Conservation (phyloP, 2,797 vertebrate species). For the Myotis daubentonii region DNA sequence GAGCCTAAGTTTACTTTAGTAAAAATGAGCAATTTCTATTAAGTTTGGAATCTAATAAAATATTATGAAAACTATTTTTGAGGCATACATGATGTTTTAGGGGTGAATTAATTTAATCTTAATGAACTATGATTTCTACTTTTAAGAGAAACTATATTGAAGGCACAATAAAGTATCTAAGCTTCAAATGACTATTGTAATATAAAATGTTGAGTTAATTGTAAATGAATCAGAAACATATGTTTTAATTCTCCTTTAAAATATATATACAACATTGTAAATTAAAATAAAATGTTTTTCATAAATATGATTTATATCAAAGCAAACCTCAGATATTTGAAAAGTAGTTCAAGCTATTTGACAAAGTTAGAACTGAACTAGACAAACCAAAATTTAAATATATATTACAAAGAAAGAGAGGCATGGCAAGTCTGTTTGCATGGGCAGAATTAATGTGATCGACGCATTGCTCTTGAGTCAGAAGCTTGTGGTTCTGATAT, state of each 20-base stretch:
- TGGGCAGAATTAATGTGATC: neutral
- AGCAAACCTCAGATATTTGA: slow-evolving; percentile 59
- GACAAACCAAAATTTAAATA: slow-evolving; percentile 2
- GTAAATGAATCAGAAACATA: slow-evolving; percentile 45
- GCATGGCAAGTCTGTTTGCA: neutral
- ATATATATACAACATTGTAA: slow-evolving; percentile 16
- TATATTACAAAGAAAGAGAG: neutral
- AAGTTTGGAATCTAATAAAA: slow-evolving; percentile 59
- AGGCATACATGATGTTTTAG: neutral
- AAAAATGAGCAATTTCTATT: slow-evolving; percentile 39
- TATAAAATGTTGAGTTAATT: slow-evolving; percentile 58
- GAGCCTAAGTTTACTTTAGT: slow-evolving; percentile 9
- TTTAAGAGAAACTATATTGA: slow-evolving; percentile 44
- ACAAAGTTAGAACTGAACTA: neutral
- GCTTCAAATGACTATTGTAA: slow-evolving; percentile 42
- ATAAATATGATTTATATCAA: slow-evolving; percentile 44
- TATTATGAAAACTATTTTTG: slow-evolving; percentile 47
- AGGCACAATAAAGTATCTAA: slow-evolving; percentile 22
- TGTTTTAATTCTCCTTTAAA: slow-evolving; percentile 46
- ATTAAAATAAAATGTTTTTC: slow-evolving; percentile 46
- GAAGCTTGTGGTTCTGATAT: neutral
- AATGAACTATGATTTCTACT: slow-evolving; percentile 49
- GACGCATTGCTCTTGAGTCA: neutral
- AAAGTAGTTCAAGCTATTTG: slow-evolving; percentile 45
- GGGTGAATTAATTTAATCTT: slow-evolving; percentile 50